Base-by-base conservation (phyloP, 2,888 invertebrate genomes). In the Pandemis corylana region DNA sequence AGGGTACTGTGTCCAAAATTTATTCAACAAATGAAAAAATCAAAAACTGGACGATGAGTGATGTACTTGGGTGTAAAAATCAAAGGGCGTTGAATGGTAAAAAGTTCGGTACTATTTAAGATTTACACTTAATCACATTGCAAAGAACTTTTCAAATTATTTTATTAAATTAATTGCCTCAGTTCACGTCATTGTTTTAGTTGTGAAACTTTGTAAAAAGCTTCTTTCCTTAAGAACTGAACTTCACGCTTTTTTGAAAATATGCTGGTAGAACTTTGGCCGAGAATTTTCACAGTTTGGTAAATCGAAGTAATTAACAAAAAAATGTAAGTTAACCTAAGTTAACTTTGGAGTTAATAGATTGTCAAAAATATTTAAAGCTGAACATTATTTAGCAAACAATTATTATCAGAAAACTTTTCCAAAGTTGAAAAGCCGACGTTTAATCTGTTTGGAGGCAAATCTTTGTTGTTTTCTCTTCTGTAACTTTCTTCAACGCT, bases 401-500 rank as follows among this genome's bases (percentile, higher is more conserved):
- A 63, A 70, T 66, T 36, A 70, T 66, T 53, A 66, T 66, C 53
- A 56, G 36, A 41, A 67, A 75, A 75, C 67, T 71, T 75, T 56
- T 28, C 36, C 71, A 56, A 71, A 71, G 63, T 70, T 75, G 53
- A 46, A 28, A 56, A 20, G 56, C 71, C 28, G 53, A 42, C 67
- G 53, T 67, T 15, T 42, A 3, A n/a, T 36, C 62, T 44, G 63
- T 59, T 67, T 53, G 13, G 64, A 46, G 59, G 42, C 67, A 67
- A 75, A 71, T 71, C 71, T 63, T 67, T 63, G 74, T 75, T 71
- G 71, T 62, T 66, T 63, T 63, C 75, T 41, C 71, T 73, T 61
- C 56, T n/a, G 44, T 61, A 77, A 78, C 69, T 75, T 78, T 70
- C 46, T 46, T 36, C n/a, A 64, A 67, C 75, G 75, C 78, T 77